phyloP scores from a whole-genome alignment of 1,140 invertebrate genomes.

The Bombus polaris region DNA sequence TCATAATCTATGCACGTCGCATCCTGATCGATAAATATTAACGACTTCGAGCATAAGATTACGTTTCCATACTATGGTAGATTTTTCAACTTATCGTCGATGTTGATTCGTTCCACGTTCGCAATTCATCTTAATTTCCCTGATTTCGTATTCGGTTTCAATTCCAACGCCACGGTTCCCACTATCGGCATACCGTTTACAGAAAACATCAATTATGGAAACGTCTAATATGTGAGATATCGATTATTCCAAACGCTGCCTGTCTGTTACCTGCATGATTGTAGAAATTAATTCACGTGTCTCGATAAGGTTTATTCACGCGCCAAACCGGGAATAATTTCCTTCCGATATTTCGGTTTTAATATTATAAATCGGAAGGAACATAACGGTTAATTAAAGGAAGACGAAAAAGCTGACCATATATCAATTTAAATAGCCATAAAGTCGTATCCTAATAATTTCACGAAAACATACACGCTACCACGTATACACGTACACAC shows the following conservation, averaged over 20 bases:
- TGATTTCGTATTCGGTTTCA: neutral
- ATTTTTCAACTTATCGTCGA: neutral
- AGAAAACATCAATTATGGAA: conserved; percentile 4
- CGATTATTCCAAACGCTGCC: conserved; percentile 13
- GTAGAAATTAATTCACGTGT: conserved; percentile 21
- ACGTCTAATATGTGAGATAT: conserved; percentile 12
- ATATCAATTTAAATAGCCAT: neutral
- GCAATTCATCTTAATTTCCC: neutral
- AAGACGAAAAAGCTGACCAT: neutral
- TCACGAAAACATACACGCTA: neutral
- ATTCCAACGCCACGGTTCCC: no score
- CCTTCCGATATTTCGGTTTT: neutral
- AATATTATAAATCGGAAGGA: neutral
- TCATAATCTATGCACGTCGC: no score
- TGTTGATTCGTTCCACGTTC: neutral
- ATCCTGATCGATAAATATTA: neutral
- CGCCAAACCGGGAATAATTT: neutral
- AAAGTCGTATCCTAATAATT: neutral
- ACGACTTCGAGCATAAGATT: neutral
- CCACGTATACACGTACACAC: neutral
- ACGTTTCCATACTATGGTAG: neutral
- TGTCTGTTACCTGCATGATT: neutral
- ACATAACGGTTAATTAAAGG: neutral
- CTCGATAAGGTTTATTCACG: neutral
- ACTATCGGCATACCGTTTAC: neutral